Base-by-base conservation (phyloP, 1,140 invertebrate genomes). In the Apis mellifera region DNA sequence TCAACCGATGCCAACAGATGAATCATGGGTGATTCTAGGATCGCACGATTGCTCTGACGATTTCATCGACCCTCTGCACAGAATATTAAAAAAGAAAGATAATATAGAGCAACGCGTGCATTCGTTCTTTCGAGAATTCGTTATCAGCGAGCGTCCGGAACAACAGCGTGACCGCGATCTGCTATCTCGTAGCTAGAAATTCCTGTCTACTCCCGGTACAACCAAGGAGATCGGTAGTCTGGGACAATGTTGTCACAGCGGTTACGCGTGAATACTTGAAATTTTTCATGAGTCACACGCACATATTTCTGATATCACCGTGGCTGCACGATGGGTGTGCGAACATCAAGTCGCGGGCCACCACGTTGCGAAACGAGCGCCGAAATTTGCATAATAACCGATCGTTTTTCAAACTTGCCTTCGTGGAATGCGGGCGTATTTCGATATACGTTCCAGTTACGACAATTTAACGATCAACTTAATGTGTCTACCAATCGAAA, bases 261-360 rank as follows among this genome's bases (percentile, higher is more conserved):
- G 73, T 86, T 86, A 77, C 57, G 32, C 66, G 66, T 42, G 65
- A 83, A 86, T 54, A 50, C 62, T 23, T 71, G 77, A 86, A 86
- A 86, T 69, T 78, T 26, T 79, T 84, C 60, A 60, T 82, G 85
- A 87, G 73, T 87, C 86, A 87, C 70, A 78, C 23, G 32, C 32
- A 42, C 4, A 42, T 55, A 60, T 78, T 78, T 80, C 85, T 48
- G 76, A 62, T 68, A 64, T 50, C 62, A 60, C 12, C 15, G 15
- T 7, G n/a, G 15, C 26, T 42, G 50, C 26, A 17, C 42, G 23
- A 15, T 11, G 17, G 52, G 13, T 65, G 23, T n/a, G n/a, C n/a
- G n/a, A n/a, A 26, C 21, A 23, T 26, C 11, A 19, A 19, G 48
- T 9, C 19, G 70, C 15, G 21, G 26, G 55, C 23, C 50, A 2